These are phyloP conservation scores for Leptobrachium leishanense DNA, from an alignment of 2,113 vertebrate species.

Conservation along the genomic window DNA sequence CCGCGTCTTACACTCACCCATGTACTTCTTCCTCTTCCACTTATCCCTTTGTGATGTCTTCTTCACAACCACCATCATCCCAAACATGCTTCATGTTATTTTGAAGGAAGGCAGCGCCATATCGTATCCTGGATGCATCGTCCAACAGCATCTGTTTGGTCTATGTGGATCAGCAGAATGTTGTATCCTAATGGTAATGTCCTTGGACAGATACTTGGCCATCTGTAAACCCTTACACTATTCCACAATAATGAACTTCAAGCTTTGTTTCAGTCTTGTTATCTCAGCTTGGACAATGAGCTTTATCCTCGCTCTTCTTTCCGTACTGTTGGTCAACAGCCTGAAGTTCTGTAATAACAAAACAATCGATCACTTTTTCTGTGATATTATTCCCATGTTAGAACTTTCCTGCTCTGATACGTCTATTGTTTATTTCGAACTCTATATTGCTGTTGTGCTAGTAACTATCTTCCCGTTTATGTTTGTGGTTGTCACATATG, in stretches of 20 bases:
- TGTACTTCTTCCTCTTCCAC: slow-evolving; percentile 18
- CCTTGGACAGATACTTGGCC: slow-evolving; percentile 9
- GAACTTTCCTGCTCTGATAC: slow-evolving; percentile 27
- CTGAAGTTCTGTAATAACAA: slow-evolving; percentile 1
- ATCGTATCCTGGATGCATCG: background rate
- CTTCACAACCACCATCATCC: background rate
- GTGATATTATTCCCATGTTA: slow-evolving; percentile 5
- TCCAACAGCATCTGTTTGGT: background rate
- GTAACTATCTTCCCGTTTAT: background rate
- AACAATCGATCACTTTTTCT: slow-evolving; percentile 19
- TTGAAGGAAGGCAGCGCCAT: background rate
- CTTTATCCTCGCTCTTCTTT: background rate
- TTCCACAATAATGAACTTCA: slow-evolving; percentile 1
- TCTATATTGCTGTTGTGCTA: no score
- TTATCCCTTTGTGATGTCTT: slow-evolving; percentile 2
- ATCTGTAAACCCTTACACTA: slow-evolving; percentile 26
- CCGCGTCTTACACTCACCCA: background rate
- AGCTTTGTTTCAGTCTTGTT: background rate
- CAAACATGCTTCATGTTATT: background rate
- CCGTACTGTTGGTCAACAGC: background rate
- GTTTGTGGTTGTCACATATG: background rate
- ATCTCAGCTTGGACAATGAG: background rate
- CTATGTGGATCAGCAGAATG: background rate
- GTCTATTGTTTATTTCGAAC: background rate
- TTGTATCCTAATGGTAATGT: slow-evolving; percentile 9